Percentiles rank a stretch among this genome's conserved stretches.
Conservation (phyloP, 2,888 invertebrate species). For the Steinernema hermaphroditum region DNA sequence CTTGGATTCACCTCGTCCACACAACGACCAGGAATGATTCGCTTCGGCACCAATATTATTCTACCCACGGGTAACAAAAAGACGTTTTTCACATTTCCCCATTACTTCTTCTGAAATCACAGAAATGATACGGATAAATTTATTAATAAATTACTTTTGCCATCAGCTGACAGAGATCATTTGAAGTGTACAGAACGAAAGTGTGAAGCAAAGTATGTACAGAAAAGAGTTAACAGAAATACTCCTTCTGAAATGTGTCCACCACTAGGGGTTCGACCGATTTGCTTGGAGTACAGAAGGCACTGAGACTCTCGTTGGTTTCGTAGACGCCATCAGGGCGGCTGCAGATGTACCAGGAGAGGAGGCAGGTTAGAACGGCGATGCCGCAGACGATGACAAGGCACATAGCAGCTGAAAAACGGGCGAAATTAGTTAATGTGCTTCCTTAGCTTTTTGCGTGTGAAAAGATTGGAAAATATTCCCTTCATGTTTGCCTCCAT, state of each 20-base stretch:
- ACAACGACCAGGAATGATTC: conserved; percentile 3
- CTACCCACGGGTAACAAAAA: background rate
- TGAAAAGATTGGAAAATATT: too few relatives aligned
- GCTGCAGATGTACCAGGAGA: conserved; percentile 59
- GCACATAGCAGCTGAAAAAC: conserved; percentile 52
- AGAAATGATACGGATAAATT: too few relatives aligned
- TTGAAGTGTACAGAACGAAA: conserved; percentile 1
- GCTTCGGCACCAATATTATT: background rate
- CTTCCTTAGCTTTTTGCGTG: too few relatives aligned
- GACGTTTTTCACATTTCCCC: background rate
- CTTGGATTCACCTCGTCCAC: conserved; percentile 19
- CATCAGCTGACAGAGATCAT: background rate
- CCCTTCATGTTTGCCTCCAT: too few relatives aligned
- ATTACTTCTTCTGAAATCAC: too few relatives aligned
- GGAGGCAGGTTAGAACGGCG: conserved; percentile 46
- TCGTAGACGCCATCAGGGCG: conserved; percentile 66
- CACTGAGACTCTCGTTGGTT: conserved; percentile 51
- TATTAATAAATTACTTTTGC: background rate
- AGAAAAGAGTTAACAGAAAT: conserved; percentile 15
- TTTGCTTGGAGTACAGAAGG: conserved; percentile 40
- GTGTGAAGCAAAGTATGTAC: background rate
- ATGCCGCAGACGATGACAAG: conserved; percentile 46
- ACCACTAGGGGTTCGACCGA: conserved; percentile 43
- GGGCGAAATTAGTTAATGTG: too few relatives aligned
- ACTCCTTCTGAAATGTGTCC: conserved; percentile 25